A percentile compares a stretch with the other conserved stretches of the same genome.
phyloP scores from a whole-genome alignment of 1,140 invertebrate species.

The Hestina assimilis region DNA sequence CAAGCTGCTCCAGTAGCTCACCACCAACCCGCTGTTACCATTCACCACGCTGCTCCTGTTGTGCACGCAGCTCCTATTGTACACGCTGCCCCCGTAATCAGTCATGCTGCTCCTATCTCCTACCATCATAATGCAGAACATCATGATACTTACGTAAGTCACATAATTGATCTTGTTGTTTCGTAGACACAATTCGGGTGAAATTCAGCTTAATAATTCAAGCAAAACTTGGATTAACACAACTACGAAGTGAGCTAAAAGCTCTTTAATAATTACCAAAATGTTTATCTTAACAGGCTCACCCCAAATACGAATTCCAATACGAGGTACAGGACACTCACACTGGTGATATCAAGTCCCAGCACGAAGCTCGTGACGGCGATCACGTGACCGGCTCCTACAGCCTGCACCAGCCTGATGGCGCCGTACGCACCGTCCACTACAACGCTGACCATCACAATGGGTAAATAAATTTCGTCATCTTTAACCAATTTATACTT shows the following conservation, averaged over 20 bases:
- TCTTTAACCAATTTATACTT: neutral
- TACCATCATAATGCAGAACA: neutral
- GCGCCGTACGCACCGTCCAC: slow-evolving; percentile 58
- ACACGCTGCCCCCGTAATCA: neutral
- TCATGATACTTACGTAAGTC: too few relatives aligned
- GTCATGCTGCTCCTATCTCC: neutral
- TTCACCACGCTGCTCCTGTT: neutral
- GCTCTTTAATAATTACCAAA: too few relatives aligned
- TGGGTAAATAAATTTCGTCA: slow-evolving; percentile 51
- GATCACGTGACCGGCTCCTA: slow-evolving; percentile 73
- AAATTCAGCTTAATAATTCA: too few relatives aligned
- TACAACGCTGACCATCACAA: slow-evolving; percentile 60
- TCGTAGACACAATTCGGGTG: too few relatives aligned
- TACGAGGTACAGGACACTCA: slow-evolving; percentile 66
- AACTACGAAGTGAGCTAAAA: too few relatives aligned
- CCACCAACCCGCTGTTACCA: neutral
- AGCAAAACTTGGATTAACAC: too few relatives aligned
- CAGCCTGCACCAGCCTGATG: slow-evolving; percentile 72
- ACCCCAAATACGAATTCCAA: slow-evolving; percentile 64
- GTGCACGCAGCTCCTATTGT: neutral
- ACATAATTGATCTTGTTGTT: too few relatives aligned
- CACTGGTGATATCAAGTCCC: slow-evolving; percentile 58
- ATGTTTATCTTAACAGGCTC: slow-evolving; percentile 14
- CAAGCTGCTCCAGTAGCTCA: neutral
- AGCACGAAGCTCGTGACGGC: slow-evolving; percentile 55